phyloP scores from a whole-genome alignment of 2,113 vertebrate genomes.

The Nyctibius bracteatus region DNA sequence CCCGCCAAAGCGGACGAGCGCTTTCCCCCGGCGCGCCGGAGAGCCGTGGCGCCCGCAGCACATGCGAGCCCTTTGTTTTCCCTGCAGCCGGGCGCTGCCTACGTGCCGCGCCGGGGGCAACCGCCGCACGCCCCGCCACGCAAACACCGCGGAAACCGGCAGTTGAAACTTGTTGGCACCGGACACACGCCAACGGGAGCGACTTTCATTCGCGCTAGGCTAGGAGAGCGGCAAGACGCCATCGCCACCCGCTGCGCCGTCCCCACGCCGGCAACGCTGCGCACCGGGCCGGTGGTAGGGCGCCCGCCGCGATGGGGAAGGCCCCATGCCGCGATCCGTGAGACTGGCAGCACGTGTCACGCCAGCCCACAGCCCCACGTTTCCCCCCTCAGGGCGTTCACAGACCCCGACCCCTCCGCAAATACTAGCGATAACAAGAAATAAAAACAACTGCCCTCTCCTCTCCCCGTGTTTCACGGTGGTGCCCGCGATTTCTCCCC shows the following conservation, averaged over 20 bases:
- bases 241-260: neutral
- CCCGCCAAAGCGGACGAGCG: neutral
- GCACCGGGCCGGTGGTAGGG: neutral
- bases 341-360: neutral
- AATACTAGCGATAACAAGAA: rapidly evolving
- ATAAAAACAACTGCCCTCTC: neutral
- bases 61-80: slow-evolving; percentile 78
- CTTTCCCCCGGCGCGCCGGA: neutral
- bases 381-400: neutral
- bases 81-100: slow-evolving; percentile 64
- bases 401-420: neutral
- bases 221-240: neutral
- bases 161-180: neutral
- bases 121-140: neutral
- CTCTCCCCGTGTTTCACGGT: too few relatives aligned
- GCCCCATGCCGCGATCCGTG: neutral
- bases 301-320: neutral
- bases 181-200: neutral
- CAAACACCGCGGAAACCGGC: neutral
- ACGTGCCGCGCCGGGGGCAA: slow-evolving; percentile 51
- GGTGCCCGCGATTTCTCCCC: too few relatives aligned
- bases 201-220: neutral
- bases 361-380: neutral
- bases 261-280: neutral
- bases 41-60: slow-evolving; percentile 25